Percentiles rank a stretch among this genome's conserved stretches.
These are phyloP conservation scores for Cyrtonyx montezumae DNA, from an alignment of 2,113 vertebrate species.

Conservation along the genomic window DNA sequence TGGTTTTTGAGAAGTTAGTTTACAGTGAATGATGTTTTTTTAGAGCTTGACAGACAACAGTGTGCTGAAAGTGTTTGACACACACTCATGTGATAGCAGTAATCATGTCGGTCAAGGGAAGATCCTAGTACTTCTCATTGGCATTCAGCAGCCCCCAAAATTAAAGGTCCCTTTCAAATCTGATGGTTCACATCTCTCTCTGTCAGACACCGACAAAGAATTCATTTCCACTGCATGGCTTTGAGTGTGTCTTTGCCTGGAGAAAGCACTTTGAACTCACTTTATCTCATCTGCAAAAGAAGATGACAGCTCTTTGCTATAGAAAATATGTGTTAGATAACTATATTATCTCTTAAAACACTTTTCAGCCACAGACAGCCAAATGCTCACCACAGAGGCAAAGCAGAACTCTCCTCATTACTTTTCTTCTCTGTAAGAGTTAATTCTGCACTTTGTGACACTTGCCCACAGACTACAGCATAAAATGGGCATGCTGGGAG, in stretches of 20 bases:
- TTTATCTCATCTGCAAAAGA: slow-evolving; percentile 54
- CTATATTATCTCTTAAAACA: slow-evolving; percentile 6
- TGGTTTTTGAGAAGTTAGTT: neutral
- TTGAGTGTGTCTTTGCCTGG: slow-evolving; percentile 30
- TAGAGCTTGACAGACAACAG: slow-evolving; percentile 1
- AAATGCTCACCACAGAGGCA: neutral
- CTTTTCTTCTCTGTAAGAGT: neutral
- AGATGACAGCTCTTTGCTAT: slow-evolving; percentile 31
- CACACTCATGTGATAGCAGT: neutral
- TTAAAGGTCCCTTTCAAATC: slow-evolving; percentile 29
- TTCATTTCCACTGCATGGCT: neutral
- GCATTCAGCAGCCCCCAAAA: slow-evolving; percentile 35
- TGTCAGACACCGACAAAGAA: slow-evolving; percentile 33
- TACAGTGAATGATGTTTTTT: slow-evolving; percentile 5
- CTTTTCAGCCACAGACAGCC: neutral
- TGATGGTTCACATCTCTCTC: neutral
- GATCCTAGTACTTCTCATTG: slow-evolving; percentile 13
- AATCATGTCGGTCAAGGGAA: slow-evolving; percentile 27
- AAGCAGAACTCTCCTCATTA: neutral
- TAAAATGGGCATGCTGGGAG: neutral
- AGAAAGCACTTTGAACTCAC: slow-evolving; percentile 61
- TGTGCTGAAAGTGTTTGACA: neutral
- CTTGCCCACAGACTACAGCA: neutral
- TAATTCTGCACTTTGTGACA: neutral
- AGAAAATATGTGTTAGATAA: slow-evolving; percentile 26